Evolutionary conservation across 1,140 invertebrate species (phyloP), one percentile per base, ranked within the genome.

Genomic region (Propsilocerus akamusi): DNA sequence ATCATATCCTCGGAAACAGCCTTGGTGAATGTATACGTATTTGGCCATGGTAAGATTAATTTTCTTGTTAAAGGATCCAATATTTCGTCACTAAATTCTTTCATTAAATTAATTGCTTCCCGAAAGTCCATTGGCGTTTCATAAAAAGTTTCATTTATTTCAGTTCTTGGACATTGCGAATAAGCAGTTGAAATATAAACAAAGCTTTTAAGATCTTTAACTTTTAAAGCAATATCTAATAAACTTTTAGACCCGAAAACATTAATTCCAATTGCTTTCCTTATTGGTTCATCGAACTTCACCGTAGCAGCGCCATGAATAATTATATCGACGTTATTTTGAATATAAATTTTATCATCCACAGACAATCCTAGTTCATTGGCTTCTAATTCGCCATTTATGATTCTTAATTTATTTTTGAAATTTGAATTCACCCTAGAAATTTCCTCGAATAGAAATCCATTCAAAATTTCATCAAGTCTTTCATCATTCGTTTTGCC

Each of bases 231-330:
- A 14, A 86, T 60, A 23, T 66, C 56, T 7, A 86, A 56, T 20
- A 73, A 63, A 53, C 78, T 74, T 51, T 70, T 64, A 0, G 78
- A 77, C 1, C 76, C 78, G 26, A 73, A 60, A 0, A 80, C 73
- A 59, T 85, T 85, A 49, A 80, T 79, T 11, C 68, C 62, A 1
- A 81, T 65, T 2, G 79, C 78, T 0, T 69, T 64, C 48, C 71
- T 69, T 10, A 83, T 56, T 12, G 72, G 66, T 55, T 82, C 79
- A 55, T 83, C 75, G 51, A 81, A 81, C 24, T 74, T 63, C 0
- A 80, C 75, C 0, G 77, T 80, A 0, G 78, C 78, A 3, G 78
- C 78, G 34, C 72, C 69, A 57, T 82, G 77, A 60, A 79, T 76
- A 0, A 80, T 72, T 14, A 77, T 66, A 46, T 57, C 54, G 4